Evolutionary conservation across 2,888 invertebrate genomes (phyloP).

Genomic region (Calameuta pallipes): DNA sequence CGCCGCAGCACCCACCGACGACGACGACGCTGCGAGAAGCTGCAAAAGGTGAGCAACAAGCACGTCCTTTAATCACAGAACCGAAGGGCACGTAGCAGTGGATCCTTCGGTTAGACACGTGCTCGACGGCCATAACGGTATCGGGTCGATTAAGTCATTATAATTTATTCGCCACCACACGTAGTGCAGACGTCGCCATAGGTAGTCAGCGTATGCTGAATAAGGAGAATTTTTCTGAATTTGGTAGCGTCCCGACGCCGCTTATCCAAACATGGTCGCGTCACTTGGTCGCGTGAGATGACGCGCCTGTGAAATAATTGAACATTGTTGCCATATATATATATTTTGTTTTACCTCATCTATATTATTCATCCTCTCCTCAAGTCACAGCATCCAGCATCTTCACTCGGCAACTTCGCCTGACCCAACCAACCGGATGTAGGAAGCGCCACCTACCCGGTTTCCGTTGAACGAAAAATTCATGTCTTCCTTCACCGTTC

Average conservation of each 20-base stretch:
- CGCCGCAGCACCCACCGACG: slow-evolving; percentile 68
- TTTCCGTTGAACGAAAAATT: not conserved
- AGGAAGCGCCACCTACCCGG: not conserved
- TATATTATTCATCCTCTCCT: not conserved
- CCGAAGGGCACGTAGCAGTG: not conserved
- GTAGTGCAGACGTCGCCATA: not conserved
- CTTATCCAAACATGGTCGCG: slow-evolving; percentile 16
- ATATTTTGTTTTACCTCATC: not conserved
- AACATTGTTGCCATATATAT: not conserved
- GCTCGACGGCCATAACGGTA: not conserved
- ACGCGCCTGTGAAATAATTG: not conserved
- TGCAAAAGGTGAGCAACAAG: slow-evolving; percentile 67
- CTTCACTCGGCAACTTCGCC: too few relatives aligned
- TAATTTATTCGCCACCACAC: slow-evolving; percentile 2
- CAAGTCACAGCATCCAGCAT: not conserved
- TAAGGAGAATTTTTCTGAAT: slow-evolving; percentile 21
- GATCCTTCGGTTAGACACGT: not conserved
- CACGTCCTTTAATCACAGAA: too few relatives aligned
- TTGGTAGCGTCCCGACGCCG: slow-evolving; percentile 14
- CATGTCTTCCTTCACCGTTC: too few relatives aligned
- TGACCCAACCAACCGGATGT: not conserved
- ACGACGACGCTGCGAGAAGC: slow-evolving; percentile 68
- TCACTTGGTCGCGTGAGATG: not conserved
- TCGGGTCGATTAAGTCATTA: not conserved
- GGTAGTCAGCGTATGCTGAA: not conserved